Evolutionary conservation across 2,888 invertebrate species (phyloP).

Genomic region (Tachina fera): DNA sequence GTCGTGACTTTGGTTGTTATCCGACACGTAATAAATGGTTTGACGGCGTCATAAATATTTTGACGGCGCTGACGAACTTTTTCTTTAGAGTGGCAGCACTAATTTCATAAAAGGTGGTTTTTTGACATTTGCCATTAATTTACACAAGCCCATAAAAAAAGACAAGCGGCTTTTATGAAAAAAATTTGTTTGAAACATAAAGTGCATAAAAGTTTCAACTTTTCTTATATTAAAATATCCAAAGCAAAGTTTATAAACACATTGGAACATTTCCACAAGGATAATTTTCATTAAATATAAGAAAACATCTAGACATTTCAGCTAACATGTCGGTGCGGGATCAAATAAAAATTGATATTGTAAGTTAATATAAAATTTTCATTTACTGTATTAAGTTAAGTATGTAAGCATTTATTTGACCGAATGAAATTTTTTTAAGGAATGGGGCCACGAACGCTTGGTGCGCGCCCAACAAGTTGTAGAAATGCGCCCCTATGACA

Average conservation of each 20-base stretch:
- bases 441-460: constrained; percentile 94
- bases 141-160: too few relatives aligned
- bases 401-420: not conserved
- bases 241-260: not conserved
- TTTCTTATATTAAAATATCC: not conserved
- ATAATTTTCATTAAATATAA: not conserved
- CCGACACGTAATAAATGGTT: too few relatives aligned
- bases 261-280: not conserved
- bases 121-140: too few relatives aligned
- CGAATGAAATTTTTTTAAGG: constrained; percentile 83
- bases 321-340: constrained; percentile 81
- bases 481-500: constrained; percentile 94
- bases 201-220: not conserved
- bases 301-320: not conserved
- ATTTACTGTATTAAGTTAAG: not conserved
- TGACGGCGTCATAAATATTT: too few relatives aligned
- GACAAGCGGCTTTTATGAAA: too few relatives aligned
- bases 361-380: constrained; percentile 74
- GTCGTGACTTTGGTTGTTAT: too few relatives aligned
- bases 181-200: too few relatives aligned
- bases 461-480: constrained; percentile 92
- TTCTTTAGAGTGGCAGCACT: too few relatives aligned
- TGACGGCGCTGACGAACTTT: too few relatives aligned
- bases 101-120: too few relatives aligned
- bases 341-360: constrained; percentile 82